Evolutionary conservation across 2,797 vertebrate genomes (phyloP).

Genomic region (Propithecus perrieri): DNA sequence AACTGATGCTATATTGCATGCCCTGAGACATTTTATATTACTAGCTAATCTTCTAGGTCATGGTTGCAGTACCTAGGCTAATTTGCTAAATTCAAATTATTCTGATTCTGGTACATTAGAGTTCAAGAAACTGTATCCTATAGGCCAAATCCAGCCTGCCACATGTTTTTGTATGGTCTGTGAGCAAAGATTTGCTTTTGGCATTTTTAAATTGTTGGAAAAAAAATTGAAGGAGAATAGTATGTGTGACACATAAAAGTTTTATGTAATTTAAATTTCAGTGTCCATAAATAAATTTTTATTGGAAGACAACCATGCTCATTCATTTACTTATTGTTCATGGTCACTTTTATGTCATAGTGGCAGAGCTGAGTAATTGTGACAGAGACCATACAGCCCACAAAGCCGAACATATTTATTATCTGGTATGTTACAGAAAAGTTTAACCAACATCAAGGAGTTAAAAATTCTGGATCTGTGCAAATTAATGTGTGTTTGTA

Average conservation of each 20-base stretch:
- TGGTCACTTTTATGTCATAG: not conserved
- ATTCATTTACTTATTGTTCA: not conserved
- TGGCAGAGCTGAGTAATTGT: not conserved
- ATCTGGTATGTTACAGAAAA: not conserved
- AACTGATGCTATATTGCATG: not conserved
- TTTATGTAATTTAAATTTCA: not conserved
- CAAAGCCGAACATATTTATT: not conserved
- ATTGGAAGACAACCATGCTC: not conserved
- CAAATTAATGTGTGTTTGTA: not conserved
- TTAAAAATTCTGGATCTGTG: slow-evolving; percentile 1
- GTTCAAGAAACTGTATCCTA: not conserved
- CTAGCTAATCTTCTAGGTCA: not conserved
- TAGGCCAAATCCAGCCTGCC: not conserved
- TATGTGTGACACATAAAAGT: not conserved
- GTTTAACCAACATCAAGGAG: not conserved
- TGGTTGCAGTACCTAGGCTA: not conserved
- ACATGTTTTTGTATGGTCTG: not conserved
- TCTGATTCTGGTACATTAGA: not conserved
- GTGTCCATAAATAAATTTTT: not conserved
- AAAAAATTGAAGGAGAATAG: not conserved
- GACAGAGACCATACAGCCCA: not conserved
- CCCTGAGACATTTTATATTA: not conserved
- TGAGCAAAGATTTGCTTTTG: not conserved
- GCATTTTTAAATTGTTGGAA: not conserved
- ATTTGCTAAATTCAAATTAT: not conserved